Base-by-base conservation (phyloP, 2,888 invertebrate genomes). In the Drosophila maculinotata region DNA sequence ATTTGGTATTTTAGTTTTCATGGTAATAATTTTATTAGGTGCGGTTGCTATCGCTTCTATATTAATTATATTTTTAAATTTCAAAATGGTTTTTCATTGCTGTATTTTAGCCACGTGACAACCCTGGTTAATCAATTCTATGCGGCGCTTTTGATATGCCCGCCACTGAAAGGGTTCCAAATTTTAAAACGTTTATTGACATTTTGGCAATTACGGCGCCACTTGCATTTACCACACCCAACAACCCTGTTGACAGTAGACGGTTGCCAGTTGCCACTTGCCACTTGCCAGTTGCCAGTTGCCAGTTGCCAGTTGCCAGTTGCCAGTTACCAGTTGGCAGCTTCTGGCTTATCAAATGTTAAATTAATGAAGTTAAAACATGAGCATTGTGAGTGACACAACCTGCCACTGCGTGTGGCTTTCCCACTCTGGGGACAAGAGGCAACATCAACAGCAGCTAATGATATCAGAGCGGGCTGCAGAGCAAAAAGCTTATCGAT, bases 311-410 rank as follows among this genome's bases (percentile, higher is more conserved):
- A 58, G 48, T 44, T 45, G 30, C 42, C 69, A 54, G 62, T 53
- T 48, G 41, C 17, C 52, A 36, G 35, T 28, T 35, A 25, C 23
- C 42, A 20, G 42, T 52, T 65, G 36, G 31, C 65, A 58, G 48
- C 41, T 65, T 69, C 44, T 45, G 45, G 60, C 82, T 84, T 89
- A 87, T 84, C 79, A 73, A 84, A 80, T 80, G 74, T 76, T 72
- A 58, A 84, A 88, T 88, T 89, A 86, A 86, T 89, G 85, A 74
- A 76, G 68, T 69, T 69, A 60, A 69, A 76, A 76, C 83, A 74
- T 65, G 63, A 63, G 70, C 58, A 78, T 64, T 60, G 44, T 60
- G 53, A 38, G 39, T 60, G 39, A 51, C 51, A 56, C 57, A 65
- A 72, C 38, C 57, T 59, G 78, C 60, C 69, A 58, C 54, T 39